Evolutionary conservation across 2,888 invertebrate genomes (phyloP).

Genomic region (Salpingus planirostris): DNA sequence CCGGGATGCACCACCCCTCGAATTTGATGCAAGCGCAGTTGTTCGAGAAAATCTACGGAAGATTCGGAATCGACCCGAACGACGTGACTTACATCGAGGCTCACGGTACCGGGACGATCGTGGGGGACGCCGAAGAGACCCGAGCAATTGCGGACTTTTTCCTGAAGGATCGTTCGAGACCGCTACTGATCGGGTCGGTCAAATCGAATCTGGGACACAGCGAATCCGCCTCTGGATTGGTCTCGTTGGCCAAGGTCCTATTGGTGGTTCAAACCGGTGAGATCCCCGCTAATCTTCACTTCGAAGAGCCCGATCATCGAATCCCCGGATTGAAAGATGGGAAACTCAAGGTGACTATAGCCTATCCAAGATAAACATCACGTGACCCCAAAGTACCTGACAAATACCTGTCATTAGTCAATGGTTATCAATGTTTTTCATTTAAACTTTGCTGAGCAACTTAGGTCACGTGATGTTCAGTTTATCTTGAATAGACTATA

Average conservation of each 20-base stretch:
- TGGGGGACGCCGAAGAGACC: conserved; percentile 23
- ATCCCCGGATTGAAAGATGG: conserved; percentile 46
- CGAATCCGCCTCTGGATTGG: conserved; percentile 44
- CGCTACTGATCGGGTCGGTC: conserved; percentile 50
- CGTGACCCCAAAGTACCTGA: no score
- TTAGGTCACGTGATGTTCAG: no score
- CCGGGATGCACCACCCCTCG: conserved; percentile 29
- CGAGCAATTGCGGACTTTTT: conserved; percentile 17
- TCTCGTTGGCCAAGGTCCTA: conserved; percentile 52
- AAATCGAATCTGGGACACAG: conserved; percentile 45
- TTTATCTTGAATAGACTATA: no score
- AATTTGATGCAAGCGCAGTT: conserved; percentile 26
- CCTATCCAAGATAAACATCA: no score
- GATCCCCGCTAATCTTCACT: conserved; percentile 68
- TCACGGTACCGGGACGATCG: conserved; percentile 48
- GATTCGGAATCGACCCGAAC: conserved; percentile 44
- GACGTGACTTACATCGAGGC: conserved; percentile 50
- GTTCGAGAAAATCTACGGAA: conserved; percentile 45
- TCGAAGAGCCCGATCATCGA: conserved; percentile 47
- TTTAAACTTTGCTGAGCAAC: no score
- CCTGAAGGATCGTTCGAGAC: conserved; percentile 38
- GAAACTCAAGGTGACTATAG: conserved; percentile 35
- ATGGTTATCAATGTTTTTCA: no score
- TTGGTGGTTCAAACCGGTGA: conserved; percentile 59
- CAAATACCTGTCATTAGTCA: no score